Percentiles rank a stretch among this genome's conserved stretches.
These are phyloP conservation scores for Drosophila repleta DNA, from an alignment of 1,140 invertebrate species.

Conservation along the genomic window DNA sequence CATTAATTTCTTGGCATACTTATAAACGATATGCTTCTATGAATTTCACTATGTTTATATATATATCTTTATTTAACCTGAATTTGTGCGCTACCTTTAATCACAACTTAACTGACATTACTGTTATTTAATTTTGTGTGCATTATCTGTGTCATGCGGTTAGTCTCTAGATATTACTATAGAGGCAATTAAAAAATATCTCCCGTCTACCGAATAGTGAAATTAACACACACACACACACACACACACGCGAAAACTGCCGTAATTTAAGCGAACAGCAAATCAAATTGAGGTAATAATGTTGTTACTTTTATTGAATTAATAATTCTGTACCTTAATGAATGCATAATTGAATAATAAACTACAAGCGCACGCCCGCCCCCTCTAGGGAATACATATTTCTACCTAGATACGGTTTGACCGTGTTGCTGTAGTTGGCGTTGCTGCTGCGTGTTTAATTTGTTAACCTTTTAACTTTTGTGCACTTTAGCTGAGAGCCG, in stretches of 20 bases:
- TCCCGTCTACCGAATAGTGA: neutral
- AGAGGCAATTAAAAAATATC: too few species aligned
- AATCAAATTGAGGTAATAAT: constrained; percentile 64
- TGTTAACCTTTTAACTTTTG: constrained; percentile 76
- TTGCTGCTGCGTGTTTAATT: constrained; percentile 39
- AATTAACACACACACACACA: too few species aligned
- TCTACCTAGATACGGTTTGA: constrained; percentile 5
- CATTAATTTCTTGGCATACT: too few species aligned
- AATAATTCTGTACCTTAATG: constrained; percentile 80
- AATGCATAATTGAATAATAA: constrained; percentile 80
- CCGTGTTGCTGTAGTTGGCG: constrained; percentile 25
- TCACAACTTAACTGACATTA: neutral
- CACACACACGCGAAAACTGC: constrained; percentile 39
- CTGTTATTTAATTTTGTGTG: neutral
- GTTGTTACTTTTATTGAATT: constrained; percentile 72
- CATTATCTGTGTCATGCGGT: neutral
- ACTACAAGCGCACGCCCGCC: constrained; percentile 49
- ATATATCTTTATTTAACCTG: too few species aligned
- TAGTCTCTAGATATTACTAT: neutral
- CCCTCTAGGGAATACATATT: constrained; percentile 9
- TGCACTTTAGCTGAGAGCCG: constrained; percentile 43
- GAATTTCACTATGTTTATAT: too few species aligned
- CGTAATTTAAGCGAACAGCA: constrained; percentile 24
- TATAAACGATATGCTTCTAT: too few species aligned
- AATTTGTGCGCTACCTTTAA: neutral